Percentiles rank a stretch among this genome's conserved stretches.
phyloP scores from a whole-genome alignment of 2,113 vertebrate species.

The Corapipo altera region DNA sequence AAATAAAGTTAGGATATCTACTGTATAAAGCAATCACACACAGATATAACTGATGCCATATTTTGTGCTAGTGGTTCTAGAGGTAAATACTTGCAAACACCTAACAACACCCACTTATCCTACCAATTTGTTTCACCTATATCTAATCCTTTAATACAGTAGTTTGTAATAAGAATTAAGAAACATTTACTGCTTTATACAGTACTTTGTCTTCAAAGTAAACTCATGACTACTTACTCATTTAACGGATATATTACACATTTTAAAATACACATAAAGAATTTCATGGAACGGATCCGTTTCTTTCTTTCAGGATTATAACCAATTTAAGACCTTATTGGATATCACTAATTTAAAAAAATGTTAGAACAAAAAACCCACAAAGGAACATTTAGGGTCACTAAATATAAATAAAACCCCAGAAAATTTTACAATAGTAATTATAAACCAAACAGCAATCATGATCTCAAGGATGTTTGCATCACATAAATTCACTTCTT shows the following conservation, averaged over 20 bases:
- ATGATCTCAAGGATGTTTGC: neutral
- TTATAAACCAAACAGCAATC: neutral
- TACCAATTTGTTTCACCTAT: neutral
- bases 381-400: neutral
- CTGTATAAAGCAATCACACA: neutral
- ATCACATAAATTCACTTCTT: neutral
- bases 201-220: neutral
- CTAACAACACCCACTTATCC: neutral
- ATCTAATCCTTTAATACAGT: neutral
- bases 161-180: neutral
- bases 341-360: neutral
- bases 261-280: neutral
- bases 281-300: fast-evolving
- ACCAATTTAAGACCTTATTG: neutral
- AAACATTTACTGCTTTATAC: neutral
- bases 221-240: neutral
- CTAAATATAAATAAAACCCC: neutral
- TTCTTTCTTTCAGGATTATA: neutral
- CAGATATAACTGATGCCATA: neutral
- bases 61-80: neutral
- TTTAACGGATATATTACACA: neutral
- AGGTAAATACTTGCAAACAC: neutral
- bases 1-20: neutral
- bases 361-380: neutral
- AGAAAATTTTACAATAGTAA: neutral